These are phyloP conservation scores for Drosophila basisetae DNA, from an alignment of 2,888 invertebrate species.

Conservation along the genomic window DNA sequence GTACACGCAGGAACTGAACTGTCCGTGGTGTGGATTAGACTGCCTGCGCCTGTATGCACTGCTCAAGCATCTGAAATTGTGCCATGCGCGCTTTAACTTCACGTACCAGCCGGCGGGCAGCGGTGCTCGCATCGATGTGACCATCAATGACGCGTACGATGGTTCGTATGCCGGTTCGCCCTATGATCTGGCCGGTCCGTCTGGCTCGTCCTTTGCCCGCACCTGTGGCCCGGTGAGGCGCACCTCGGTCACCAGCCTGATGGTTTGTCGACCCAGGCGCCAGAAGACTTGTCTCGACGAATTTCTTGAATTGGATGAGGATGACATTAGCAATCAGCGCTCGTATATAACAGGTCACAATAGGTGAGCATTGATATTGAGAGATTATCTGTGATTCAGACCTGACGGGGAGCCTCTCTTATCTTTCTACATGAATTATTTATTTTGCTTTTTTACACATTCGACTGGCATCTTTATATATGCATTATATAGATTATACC, in stretches of 20 bases:
- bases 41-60: slow-evolving; percentile 94
- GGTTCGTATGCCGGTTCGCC: slow-evolving; percentile 98
- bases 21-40: slow-evolving; percentile 98
- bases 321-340: slow-evolving; percentile 93
- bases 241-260: slow-evolving; percentile 88
- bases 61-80: slow-evolving; percentile 96
- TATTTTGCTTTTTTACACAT: background rate
- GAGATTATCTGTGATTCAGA: background rate
- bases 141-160: slow-evolving; percentile 97
- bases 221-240: slow-evolving; percentile 88
- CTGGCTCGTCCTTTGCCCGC: slow-evolving; percentile 90
- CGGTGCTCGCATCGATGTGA: slow-evolving; percentile 96
- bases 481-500: slow-evolving; percentile 89
- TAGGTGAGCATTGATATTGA: slow-evolving; percentile 86
- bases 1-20: slow-evolving; percentile 95
- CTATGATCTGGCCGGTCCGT: slow-evolving; percentile 92
- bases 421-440: background rate
- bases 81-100: slow-evolving; percentile 97
- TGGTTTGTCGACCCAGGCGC: slow-evolving; percentile 87
- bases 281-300: slow-evolving; percentile 90
- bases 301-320: slow-evolving; percentile 94
- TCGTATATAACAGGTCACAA: slow-evolving; percentile 96
- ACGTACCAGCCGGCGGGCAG: slow-evolving; percentile 88
- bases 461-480: background rate
- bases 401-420: background rate